phyloP scores from a whole-genome alignment of 1,140 invertebrate genomes.

The Aculops lycopersici region DNA sequence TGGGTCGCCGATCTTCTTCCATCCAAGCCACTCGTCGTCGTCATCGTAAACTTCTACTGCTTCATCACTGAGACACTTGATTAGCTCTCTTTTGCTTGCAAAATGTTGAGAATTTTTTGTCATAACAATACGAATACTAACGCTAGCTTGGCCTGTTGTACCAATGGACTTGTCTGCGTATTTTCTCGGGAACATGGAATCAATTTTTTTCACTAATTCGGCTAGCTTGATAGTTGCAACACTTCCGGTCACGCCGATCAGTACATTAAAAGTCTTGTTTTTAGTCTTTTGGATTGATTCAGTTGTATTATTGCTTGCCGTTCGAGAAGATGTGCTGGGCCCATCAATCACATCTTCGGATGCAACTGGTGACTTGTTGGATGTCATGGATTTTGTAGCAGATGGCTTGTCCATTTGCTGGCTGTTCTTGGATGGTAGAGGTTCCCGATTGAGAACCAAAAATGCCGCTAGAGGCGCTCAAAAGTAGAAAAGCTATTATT shows the following conservation, averaged over 20 bases:
- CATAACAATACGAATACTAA: slow-evolving; percentile 24
- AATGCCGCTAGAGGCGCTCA: no score
- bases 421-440: no score
- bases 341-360: no score
- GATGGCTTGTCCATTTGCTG: no score
- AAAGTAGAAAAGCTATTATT: no score
- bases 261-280: slow-evolving; percentile 18
- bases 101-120: slow-evolving; percentile 61
- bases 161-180: slow-evolving; percentile 9
- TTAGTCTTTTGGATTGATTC: no score
- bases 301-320: no score
- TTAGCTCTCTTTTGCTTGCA: background rate
- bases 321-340: no score
- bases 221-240: slow-evolving; percentile 57
- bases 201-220: slow-evolving; percentile 22
- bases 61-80: no score
- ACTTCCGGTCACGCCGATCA: slow-evolving; percentile 56
- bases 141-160: slow-evolving; percentile 11
- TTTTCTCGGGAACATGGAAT: background rate
- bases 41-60: slow-evolving; percentile 34
- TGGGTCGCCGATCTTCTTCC: slow-evolving; percentile 63
- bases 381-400: no score
- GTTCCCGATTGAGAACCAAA: no score
- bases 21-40: slow-evolving; percentile 56
- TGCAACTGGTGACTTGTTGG: no score